A percentile compares a stretch with the other conserved stretches of the same genome.
These are phyloP conservation scores for Craseonycteris thonglongyai DNA, from an alignment of 2,113 vertebrate species.

Conservation along the genomic window DNA sequence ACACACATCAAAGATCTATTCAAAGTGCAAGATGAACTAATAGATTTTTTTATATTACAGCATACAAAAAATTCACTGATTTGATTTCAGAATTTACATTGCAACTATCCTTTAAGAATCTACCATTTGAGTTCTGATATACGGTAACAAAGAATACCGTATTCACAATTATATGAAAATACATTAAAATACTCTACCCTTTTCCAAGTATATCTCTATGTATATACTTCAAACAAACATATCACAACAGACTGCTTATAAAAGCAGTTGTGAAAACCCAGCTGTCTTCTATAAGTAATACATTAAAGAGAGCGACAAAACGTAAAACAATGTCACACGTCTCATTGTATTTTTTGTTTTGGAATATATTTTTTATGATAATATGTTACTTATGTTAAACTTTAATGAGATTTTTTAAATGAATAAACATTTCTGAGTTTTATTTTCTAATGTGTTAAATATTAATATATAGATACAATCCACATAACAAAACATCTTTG, in stretches of 20 bases:
- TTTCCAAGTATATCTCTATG: not conserved
- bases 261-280: not conserved
- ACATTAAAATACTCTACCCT: not conserved
- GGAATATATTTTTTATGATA: not conserved
- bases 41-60: not conserved
- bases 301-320: not conserved
- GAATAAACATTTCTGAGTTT: not conserved
- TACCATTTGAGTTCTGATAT: not conserved
- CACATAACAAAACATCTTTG: not conserved
- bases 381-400: not conserved
- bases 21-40: not conserved
- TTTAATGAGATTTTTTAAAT: not conserved
- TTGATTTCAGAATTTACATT: not conserved
- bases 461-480: not conserved
- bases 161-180: constrained; percentile 3
- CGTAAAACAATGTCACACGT: not conserved
- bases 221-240: not conserved
- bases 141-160: not conserved
- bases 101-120: constrained; percentile 2
- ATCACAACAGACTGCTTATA: not conserved
- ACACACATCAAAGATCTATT: constrained; percentile 7
- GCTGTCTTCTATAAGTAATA: not conserved
- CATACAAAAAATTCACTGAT: not conserved
- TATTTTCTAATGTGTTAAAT: constrained; percentile 1
- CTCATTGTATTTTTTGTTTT: not conserved